Evolutionary conservation across 2,888 invertebrate genomes (phyloP), one percentile per base, ranked within the genome.

Genomic region (Steromphala cineraria): DNA sequence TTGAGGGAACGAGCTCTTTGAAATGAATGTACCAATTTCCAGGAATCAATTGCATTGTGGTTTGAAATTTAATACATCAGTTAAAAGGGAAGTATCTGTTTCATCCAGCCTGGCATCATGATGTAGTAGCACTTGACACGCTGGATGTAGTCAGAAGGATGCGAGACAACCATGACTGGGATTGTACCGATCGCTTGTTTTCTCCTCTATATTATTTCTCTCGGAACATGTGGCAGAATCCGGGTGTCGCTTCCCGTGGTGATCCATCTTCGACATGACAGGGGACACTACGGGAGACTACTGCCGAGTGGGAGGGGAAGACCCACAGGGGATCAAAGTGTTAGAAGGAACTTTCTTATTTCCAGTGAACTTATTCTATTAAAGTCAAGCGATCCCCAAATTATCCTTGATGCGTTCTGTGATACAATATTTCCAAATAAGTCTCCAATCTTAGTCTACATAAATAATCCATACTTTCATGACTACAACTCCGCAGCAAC

Each of bases 331-430:
- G 53, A 55, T 24, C 31, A 3, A 19, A 77, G 17, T 21, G 19
- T 77, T n/a, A 28, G 77, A 56, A 55, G 31, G 36, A 28, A n/a
- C 55, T 77, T 77, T 56, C n/a, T 15, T 10, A 24, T 56, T n/a
- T 55, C 53, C 31, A 36, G 55, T 7, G 36, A 77, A 19, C 24
- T 77, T 8, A 55, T 77, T 36, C 40, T 77, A 3, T 28, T 77
- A 19, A 77, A 53, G 8, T 24, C 53, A 17, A 36, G 56, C 52
- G 56, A 77, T 31, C 87, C 88, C 4, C 67, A 82, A 15, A 85
- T 86, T 67, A 86, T 89, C 52, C 53, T 88, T 46, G 81, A 85
- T 67, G 53, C 86, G 67, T 88, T 87, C 74, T 89, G 88, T 84
- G 79, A 84, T n/a, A 82, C 85, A 17, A 83, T 87, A 62, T 89